Conservation (phyloP, 1,140 invertebrate species). For the Bicyclus anynana region DNA sequence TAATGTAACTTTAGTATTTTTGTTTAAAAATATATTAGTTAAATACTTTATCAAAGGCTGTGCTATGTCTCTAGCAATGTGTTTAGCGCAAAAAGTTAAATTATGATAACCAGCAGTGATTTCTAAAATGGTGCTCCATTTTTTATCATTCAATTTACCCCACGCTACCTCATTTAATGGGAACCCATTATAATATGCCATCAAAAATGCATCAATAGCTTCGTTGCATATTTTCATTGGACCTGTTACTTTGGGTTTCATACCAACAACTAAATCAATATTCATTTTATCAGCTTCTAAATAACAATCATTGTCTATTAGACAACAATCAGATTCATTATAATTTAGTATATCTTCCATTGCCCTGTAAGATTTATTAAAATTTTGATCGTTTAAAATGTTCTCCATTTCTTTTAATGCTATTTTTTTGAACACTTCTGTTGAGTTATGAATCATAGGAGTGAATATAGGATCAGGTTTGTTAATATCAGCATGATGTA, state of each 20-base stretch:
- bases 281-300: conserved; percentile 38
- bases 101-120: conserved; percentile 48
- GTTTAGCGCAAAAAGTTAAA: conserved; percentile 45
- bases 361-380: conserved; percentile 38
- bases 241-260: conserved; percentile 48
- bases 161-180: conserved; percentile 45
- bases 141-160: conserved; percentile 36
- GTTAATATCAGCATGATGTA: conserved; percentile 35
- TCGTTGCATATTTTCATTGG: conserved; percentile 54
- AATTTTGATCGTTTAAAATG: conserved; percentile 37
- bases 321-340: conserved; percentile 44
- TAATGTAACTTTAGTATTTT: conserved; percentile 28
- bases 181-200: conserved; percentile 63
- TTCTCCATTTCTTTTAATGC: conserved; percentile 43
- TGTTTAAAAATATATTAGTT: conserved; percentile 31
- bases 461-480: conserved; percentile 50
- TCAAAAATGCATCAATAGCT: conserved; percentile 54
- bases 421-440: conserved; percentile 35
- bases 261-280: conserved; percentile 29
- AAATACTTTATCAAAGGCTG: conserved; percentile 50
- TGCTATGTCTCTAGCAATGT: conserved; percentile 47
- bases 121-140: conserved; percentile 41
- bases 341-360: conserved; percentile 49
- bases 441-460: conserved; percentile 48
- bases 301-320: conserved; percentile 41